Conservation (phyloP, 2,113 vertebrate species). For the Amblyopsis rosae region DNA sequence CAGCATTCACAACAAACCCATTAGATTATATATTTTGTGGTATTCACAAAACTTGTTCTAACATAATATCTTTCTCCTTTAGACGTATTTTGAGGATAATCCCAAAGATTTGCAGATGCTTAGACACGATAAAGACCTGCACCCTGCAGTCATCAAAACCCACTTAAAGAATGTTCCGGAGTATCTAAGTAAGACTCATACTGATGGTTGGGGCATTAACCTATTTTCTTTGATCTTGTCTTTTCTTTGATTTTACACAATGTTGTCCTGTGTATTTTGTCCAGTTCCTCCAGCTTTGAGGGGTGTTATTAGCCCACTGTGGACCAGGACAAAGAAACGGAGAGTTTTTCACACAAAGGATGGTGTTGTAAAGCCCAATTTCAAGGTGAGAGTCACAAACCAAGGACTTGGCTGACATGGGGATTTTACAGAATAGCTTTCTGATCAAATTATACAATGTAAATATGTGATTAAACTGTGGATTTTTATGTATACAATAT, state of each 20-base stretch:
- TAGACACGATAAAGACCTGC: slow-evolving; percentile 87
- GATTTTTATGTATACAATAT: no score
- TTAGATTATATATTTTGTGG: no score
- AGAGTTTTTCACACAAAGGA: slow-evolving; percentile 12
- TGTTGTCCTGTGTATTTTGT: background rate
- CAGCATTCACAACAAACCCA: no score
- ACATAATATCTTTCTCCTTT: slow-evolving; percentile 18
- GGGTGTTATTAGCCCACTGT: slow-evolving; percentile 56
- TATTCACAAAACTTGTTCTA: background rate
- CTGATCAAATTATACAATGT: background rate
- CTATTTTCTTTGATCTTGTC: background rate
- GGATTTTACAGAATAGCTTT: background rate
- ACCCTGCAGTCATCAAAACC: slow-evolving; percentile 87
- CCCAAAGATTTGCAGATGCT: slow-evolving; percentile 88
- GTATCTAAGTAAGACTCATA: slow-evolving; percentile 80
- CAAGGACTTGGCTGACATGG: background rate
- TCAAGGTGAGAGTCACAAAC: slow-evolving; percentile 66
- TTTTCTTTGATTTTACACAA: background rate
- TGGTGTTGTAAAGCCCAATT: slow-evolving; percentile 52
- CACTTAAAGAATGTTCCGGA: slow-evolving; percentile 89
- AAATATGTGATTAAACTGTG: background rate
- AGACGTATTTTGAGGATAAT: slow-evolving; percentile 89
- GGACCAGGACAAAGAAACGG: slow-evolving; percentile 46
- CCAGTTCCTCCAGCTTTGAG: slow-evolving; percentile 80
- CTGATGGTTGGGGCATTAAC: background rate